Evolutionary conservation across 2,113 vertebrate genomes (phyloP), one percentile per base, ranked within the genome.

Genomic region (Heloderma charlesbogerti): DNA sequence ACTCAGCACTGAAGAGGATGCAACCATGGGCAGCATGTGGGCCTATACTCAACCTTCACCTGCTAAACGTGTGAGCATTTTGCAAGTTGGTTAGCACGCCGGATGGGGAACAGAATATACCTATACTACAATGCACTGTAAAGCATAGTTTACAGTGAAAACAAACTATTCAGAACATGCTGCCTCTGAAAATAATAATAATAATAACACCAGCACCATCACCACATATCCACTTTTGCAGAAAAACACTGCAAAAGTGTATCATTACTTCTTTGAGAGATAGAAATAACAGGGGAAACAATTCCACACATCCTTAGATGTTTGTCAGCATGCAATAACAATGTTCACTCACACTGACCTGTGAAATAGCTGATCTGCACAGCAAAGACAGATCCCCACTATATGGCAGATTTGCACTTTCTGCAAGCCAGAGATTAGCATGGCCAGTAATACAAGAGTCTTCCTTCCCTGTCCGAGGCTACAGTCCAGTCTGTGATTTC

Each of bases 391-490:
- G n/a, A 18, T 3, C 7, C 22, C 29, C 6, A 31, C 63, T 20
- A 12, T 16, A 29, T n/a, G n/a, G n/a, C n/a, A n/a, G n/a, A 16
- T 13, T 6, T 1, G n/a, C 4, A 4, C 29, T 20, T n/a, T 2
- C 31, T 27, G 12, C 6, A 51, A 79, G 77, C 27, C 5, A n/a
- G 48, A 81, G 48, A 34, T 29, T 1, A 48, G 16, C 4, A 31
- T 31, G 34, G 51, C 25, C 78, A 80, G 29, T 45, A 54, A 66
- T 4, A 43, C 29, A 60, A 82, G 51, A 8, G 6, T n/a, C 31
- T 57, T 67, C 16, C 37, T 29, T 43, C 37, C 20, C 60, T 29
- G 16, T 6, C 31, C 8, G 18, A 25, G 51, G 2, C 16, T 15
- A 13, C n/a, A 81, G 13, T 6, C 31, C 31, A 3, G 4, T 16